Evolutionary conservation across 2,113 vertebrate genomes (phyloP).

Genomic region (Diglossa brunneiventris): DNA sequence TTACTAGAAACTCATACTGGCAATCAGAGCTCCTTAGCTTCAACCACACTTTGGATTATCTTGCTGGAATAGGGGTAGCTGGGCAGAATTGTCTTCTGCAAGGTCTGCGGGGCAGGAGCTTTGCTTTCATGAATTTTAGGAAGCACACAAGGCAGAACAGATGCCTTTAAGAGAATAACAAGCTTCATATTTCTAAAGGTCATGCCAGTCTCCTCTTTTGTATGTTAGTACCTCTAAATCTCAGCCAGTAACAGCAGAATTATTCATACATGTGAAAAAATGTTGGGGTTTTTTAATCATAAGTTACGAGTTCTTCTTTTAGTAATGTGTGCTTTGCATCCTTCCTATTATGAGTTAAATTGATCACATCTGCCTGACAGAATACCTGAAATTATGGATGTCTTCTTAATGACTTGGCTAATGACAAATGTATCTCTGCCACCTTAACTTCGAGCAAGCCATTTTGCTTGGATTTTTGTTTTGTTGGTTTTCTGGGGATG

Average conservation of each 20-base stretch:
- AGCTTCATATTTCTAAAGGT: background rate
- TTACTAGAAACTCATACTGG: background rate
- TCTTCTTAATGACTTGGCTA: background rate
- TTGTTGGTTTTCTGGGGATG: background rate
- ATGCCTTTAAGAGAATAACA: background rate
- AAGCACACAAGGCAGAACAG: background rate
- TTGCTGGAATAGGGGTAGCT: background rate
- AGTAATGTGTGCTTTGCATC: background rate
- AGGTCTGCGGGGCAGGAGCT: background rate
- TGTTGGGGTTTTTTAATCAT: background rate
- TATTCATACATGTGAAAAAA: background rate
- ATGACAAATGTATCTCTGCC: background rate
- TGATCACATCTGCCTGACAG: background rate
- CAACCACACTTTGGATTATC: background rate
- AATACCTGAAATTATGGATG: background rate
- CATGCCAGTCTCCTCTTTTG: background rate
- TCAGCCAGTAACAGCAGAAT: background rate
- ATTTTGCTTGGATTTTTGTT: background rate
- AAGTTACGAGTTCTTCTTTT: background rate
- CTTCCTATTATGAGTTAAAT: background rate
- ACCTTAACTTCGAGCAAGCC: fast-evolving
- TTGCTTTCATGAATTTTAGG: background rate
- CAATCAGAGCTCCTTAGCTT: background rate
- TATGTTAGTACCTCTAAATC: background rate
- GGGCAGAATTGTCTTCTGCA: background rate